Evolutionary conservation across 1,140 invertebrate species (phyloP).

Genomic region (Cataglyphis hispanica): DNA sequence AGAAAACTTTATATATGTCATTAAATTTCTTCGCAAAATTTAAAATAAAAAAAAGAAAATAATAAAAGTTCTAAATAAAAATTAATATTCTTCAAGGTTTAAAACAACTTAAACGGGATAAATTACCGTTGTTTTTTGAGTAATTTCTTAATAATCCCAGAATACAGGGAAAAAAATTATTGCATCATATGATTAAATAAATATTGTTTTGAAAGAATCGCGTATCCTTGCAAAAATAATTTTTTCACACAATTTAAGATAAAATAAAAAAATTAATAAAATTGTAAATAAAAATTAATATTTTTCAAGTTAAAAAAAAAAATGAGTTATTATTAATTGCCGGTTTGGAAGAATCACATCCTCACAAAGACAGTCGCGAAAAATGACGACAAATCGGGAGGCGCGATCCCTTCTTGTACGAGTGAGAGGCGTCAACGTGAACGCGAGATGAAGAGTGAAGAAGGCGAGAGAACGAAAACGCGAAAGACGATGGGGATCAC

Average conservation of each 20-base stretch:
- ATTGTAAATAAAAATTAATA: no score
- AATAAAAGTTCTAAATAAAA: not conserved
- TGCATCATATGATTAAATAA: not conserved
- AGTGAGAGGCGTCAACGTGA: slow-evolving; percentile 29
- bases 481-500: slow-evolving; percentile 26
- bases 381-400: slow-evolving; percentile 3
- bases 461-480: slow-evolving; percentile 36
- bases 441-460: not conserved
- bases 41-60: no score
- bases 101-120: not conserved
- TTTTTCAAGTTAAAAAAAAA: no score
- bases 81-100: not conserved
- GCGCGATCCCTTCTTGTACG: slow-evolving; percentile 22
- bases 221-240: not conserved
- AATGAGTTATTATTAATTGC: no score
- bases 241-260: no score
- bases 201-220: not conserved
- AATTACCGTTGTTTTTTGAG: not conserved
- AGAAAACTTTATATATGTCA: no score
- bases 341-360: no score
- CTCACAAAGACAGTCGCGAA: slow-evolving; percentile 52
- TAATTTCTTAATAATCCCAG: not conserved
- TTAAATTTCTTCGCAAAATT: no score
- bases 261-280: no score
- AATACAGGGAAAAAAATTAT: not conserved